Base-by-base conservation (phyloP, 2,113 vertebrate species). In the Syngnathus typhle region DNA sequence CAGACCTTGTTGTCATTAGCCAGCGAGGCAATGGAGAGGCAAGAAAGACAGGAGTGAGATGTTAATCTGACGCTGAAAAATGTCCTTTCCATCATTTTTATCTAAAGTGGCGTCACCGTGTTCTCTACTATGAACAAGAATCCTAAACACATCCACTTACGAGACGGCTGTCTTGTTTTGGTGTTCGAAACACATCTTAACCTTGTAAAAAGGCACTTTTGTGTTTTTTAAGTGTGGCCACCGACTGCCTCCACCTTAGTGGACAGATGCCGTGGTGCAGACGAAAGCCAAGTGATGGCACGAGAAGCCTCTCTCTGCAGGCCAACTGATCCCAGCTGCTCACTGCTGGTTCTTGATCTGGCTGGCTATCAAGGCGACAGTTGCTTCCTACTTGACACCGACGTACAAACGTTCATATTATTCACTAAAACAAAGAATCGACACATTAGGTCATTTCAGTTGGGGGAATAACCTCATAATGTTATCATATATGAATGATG, bases 311-410 rank as follows among this genome's bases (percentile, higher is more conserved):
- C 68, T 80, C 75, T 62, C 78, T 67, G 15, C 21, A 65, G 55
- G 76, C 83, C 86, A 85, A 76, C 75, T 76, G 83, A 76, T 75
- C 78, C 76, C 86, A 90, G 88, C 86, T 90, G 87, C 80, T 84
- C 73, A 27, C 79, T 60, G 6, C 82, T 68, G 78, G 64, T 77
- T 65, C 70, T 69, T 32, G 27, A 32, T 32, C 38, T 78, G 74
- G 73, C 73, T 63, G 37, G 7, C 68, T 46, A 76, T 70, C 38
- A 75, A 82, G 70, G 74, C 64, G 71, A 80, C 85, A 82, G 84
- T 82, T 85, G 87, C 69, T 43, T 37, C 64, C 55, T 73, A 73
- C 69, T 70, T 80, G 75, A 77, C 70, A 60, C 64, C 36, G 62
- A 58, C 56, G 64, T 52, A n/a, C 39, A 46, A 38, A 21, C 39